phyloP scores from a whole-genome alignment of 2,888 invertebrate species.

The Therioaphis trifolii region DNA sequence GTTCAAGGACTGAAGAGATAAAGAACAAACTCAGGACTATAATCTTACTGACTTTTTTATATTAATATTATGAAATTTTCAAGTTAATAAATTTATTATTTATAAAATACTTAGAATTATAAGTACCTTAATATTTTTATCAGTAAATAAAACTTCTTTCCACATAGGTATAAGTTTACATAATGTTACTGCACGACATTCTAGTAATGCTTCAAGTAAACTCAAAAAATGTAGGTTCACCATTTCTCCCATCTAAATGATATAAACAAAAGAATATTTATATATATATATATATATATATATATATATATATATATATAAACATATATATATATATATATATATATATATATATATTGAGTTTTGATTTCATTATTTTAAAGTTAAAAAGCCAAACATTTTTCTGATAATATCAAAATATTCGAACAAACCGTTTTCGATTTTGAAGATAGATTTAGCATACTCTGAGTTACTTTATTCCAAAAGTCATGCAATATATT shows the following conservation, averaged over 20 bases:
- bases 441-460: conserved; percentile 90
- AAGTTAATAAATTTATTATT: background rate
- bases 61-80: background rate
- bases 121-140: conserved; percentile 78
- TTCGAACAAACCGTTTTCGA: conserved; percentile 82
- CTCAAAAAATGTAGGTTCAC: conserved; percentile 97
- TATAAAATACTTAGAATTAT: conserved; percentile 4
- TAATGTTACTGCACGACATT: conserved; percentile 92
- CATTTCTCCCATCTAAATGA: conserved; percentile 94
- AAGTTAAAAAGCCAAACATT: no score
- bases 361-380: background rate
- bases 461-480: conserved; percentile 96
- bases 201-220: conserved; percentile 92
- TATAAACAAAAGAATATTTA: conserved; percentile 64
- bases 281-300: background rate
- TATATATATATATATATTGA: conserved; percentile 26
- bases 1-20: no score
- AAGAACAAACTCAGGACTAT: no score
- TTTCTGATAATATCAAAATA: conserved; percentile 31
- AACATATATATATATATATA: background rate
- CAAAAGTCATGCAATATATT: conserved; percentile 96
- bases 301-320: background rate
- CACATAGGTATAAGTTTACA: conserved; percentile 93
- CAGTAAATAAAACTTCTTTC: conserved; percentile 95
- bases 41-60: no score